These are phyloP conservation scores for Pseudorectes ferrugineus DNA, from an alignment of 2,113 vertebrate genomes.

Conservation along the genomic window DNA sequence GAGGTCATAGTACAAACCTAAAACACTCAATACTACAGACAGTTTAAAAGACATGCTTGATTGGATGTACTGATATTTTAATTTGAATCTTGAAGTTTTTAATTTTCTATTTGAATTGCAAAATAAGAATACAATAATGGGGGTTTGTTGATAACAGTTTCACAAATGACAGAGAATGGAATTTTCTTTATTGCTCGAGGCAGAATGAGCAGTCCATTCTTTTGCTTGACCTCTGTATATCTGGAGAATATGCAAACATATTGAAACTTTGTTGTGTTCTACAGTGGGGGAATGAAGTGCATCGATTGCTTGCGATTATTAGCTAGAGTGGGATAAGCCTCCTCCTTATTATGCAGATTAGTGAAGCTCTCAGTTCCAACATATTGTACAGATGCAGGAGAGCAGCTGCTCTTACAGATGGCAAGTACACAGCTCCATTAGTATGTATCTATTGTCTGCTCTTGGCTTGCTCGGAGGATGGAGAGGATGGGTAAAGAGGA, in stretches of 20 bases:
- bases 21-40: not conserved
- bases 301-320: conserved; percentile 98
- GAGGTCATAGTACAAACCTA: not conserved
- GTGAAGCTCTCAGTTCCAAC: conserved; percentile 93
- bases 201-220: conserved; percentile 78
- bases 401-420: conserved; percentile 99
- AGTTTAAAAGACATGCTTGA: conserved; percentile 41
- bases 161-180: conserved; percentile 68
- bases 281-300: conserved; percentile 96
- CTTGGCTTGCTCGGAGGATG: conserved; percentile 88
- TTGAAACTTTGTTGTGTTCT: conserved; percentile 78
- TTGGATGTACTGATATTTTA: not conserved
- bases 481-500: conserved; percentile 84
- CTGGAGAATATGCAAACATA: conserved; percentile 74
- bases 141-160: conserved; percentile 72
- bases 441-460: conserved; percentile 99
- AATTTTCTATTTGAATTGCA: conserved; percentile 4
- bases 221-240: conserved; percentile 82
- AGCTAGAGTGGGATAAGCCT: conserved; percentile 98
- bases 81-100: not conserved
- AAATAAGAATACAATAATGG: not conserved
- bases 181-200: conserved; percentile 75
- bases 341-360: conserved; percentile 99
- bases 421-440: conserved; percentile 99
- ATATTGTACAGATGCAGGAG: conserved; percentile 99